phyloP scores from a whole-genome alignment of 2,888 invertebrate genomes.

The Drosophila mercatorum region DNA sequence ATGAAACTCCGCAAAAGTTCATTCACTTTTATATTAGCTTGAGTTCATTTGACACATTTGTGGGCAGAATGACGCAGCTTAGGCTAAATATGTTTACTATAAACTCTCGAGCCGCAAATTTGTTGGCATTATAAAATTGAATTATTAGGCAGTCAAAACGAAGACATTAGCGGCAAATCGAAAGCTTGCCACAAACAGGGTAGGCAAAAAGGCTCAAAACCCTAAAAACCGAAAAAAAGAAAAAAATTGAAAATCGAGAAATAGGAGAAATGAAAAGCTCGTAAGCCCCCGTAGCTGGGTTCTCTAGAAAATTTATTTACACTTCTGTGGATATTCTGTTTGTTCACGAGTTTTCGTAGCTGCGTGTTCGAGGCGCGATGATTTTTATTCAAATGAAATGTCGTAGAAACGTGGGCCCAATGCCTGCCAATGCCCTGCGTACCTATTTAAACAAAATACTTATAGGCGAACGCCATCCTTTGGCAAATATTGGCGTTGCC shows the following conservation, averaged over 20 bases:
- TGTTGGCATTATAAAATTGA: slow-evolving; percentile 47
- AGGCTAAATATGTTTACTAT: slow-evolving; percentile 46
- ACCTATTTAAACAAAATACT: slow-evolving; percentile 78
- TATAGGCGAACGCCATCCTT: slow-evolving; percentile 72
- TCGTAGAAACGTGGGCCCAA: slow-evolving; percentile 37
- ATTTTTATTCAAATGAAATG: slow-evolving; percentile 54
- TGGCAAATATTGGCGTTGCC: slow-evolving; percentile 65
- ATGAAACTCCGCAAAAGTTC: neutral
- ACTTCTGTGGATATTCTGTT: slow-evolving; percentile 75
- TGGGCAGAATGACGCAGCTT: slow-evolving; percentile 9
- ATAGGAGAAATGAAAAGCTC: neutral
- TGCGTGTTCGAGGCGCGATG: slow-evolving; percentile 38
- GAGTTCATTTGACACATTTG: slow-evolving; percentile 3
- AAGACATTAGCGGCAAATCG: slow-evolving; percentile 10
- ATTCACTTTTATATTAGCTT: neutral
- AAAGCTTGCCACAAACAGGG: slow-evolving; percentile 13
- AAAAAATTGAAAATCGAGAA: too few species aligned
- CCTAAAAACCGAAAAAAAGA: slow-evolving; percentile 5
- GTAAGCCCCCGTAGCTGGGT: slow-evolving; percentile 17
- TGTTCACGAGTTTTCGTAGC: slow-evolving; percentile 71
- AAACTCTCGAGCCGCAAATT: slow-evolving; percentile 37
- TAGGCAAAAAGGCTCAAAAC: neutral
- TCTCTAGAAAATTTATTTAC: slow-evolving; percentile 66
- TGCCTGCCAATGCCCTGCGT: slow-evolving; percentile 26
- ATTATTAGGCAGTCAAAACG: slow-evolving; percentile 41